These are phyloP conservation scores for Staurois parvus DNA, from an alignment of 2,797 vertebrate genomes.

Conservation along the genomic window DNA sequence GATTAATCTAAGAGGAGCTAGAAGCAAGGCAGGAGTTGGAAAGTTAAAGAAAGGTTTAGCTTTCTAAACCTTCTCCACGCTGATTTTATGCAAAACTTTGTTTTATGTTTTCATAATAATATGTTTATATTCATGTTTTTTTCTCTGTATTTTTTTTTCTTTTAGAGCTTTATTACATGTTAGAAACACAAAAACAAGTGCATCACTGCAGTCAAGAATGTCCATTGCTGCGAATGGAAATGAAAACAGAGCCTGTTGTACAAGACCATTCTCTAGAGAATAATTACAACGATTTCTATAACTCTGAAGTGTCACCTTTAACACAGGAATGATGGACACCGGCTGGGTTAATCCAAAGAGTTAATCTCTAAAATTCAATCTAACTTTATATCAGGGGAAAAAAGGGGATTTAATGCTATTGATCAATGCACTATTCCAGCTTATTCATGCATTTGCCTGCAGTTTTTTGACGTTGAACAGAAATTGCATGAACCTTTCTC, in stretches of 20 bases:
- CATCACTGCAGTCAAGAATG: not conserved
- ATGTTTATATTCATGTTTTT: not conserved
- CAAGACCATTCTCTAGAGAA: conserved; percentile 58
- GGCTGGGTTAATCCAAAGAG: conserved; percentile 71
- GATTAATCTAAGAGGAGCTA: conserved; percentile 84
- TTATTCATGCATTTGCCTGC: conserved; percentile 73
- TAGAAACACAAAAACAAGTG: not conserved
- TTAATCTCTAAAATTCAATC: conserved; percentile 68
- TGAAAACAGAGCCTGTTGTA: not conserved
- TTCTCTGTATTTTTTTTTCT: not conserved
- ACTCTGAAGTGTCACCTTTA: conserved; percentile 66
- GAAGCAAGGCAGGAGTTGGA: conserved; percentile 75
- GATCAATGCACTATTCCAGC: conserved; percentile 67
- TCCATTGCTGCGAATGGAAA: not conserved
- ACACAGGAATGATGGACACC: conserved; percentile 73
- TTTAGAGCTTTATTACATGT: not conserved
- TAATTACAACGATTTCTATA: conserved; percentile 77
- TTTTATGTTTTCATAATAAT: not conserved
- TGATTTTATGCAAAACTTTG: conserved; percentile 3
- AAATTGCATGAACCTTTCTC: conserved; percentile 61
- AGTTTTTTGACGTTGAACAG: conserved; percentile 65
- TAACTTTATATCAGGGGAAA: conserved; percentile 22
- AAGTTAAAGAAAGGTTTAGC: conserved; percentile 68
- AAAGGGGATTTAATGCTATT: conserved; percentile 64
- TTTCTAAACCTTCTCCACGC: conserved; percentile 65